phyloP scores from a whole-genome alignment of 2,797 vertebrate genomes.

The Muscicapa comitata region DNA sequence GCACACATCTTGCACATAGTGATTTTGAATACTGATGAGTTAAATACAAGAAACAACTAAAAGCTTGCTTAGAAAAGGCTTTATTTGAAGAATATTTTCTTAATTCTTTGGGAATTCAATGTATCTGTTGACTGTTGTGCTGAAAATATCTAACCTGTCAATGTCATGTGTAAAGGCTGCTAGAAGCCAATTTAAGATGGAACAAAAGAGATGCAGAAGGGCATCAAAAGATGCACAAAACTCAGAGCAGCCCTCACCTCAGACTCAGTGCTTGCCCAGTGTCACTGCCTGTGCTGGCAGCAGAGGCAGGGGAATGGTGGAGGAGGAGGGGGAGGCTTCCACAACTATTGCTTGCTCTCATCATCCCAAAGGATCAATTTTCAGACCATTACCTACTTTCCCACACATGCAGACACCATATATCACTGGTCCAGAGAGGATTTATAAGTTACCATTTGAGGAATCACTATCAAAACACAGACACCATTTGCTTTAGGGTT shows the following conservation, averaged over 20 bases:
- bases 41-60: neutral
- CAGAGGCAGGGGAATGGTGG: neutral
- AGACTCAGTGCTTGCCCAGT: neutral
- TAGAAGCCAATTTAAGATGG: neutral
- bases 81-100: neutral
- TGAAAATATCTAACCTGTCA: neutral
- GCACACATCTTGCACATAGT: neutral
- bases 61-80: neutral
- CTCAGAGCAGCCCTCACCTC: neutral
- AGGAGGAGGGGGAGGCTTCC: neutral
- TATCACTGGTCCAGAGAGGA: neutral
- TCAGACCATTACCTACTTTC: constrained; percentile 51
- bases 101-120: neutral
- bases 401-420: neutral
- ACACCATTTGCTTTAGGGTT: neutral
- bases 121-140: neutral
- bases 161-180: neutral
- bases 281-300: neutral
- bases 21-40: neutral
- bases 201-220: neutral
- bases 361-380: constrained; percentile 55
- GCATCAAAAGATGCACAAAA: neutral
- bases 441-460: neutral
- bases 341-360: neutral
- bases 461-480: neutral